Base-by-base conservation (phyloP, 2,888 invertebrate genomes). In the Gordius sp. region DNA sequence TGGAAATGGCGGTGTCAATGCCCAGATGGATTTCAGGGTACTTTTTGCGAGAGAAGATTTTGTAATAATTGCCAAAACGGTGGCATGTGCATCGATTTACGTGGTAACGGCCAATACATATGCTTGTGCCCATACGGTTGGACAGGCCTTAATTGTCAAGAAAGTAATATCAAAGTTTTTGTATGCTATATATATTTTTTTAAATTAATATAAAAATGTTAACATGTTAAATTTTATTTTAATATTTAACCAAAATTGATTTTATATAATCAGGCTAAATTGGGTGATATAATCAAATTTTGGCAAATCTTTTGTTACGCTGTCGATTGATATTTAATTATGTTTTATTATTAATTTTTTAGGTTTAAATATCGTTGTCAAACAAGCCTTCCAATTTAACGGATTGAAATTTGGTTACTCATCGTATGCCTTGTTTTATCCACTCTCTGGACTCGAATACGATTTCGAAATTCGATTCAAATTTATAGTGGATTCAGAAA, bases 41-140 rank as follows among this genome's bases (percentile, higher is more conserved):
- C 23, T 4, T 47, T 47, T 47, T 47, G 47, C 47, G 47, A 47
- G 20, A 47, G 47, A 4, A 8, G 47, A 20, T 8, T 23, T n/a
- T 47, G 47, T 47, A 23, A 47, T 23, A 13, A 47, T n/a, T 47
- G 47, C 47, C 47, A n/a, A 20, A 47, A 47, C 23, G 47, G 47
- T 4, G 47, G 47, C 4, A 47, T 47, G 47, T 47, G 47, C 20
- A 47, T 47, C 4, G 47, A 47, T 47, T 47, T 47, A 20, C 8
- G 47, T 4, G 47, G 47, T 4, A 47, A 47, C 20, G 47, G 20
- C 20, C 8, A 47, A 4, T 47, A n/a, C 20, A 23, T 23, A 4
- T 47, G 47, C 20, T 20, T 47, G 20, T 47, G 47, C 20, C 47
- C 47, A 4, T 47, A 47, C 20, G 47, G 47, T 18, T 47, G 47